A percentile compares a stretch with the other conserved stretches of the same genome.
Conservation (phyloP, 2,113 vertebrate genomes). For the Trogon surrucura region DNA sequence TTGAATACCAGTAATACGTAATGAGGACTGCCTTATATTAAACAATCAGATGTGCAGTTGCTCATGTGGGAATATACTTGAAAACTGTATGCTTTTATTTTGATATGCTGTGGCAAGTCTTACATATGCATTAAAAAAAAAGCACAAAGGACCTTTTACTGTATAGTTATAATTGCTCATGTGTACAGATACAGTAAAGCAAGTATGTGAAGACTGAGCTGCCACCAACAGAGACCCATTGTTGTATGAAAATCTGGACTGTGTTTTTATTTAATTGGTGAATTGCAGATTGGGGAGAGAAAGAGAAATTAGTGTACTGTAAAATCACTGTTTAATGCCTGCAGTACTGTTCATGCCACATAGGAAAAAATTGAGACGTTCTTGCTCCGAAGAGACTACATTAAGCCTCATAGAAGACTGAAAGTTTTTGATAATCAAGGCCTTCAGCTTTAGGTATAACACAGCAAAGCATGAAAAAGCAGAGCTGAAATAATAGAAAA, state of each 20-base stretch:
- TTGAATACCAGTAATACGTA: neutral
- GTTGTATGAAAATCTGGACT: neutral
- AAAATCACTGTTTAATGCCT: neutral
- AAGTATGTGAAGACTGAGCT: neutral
- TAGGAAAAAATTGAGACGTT: neutral
- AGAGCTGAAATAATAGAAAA: neutral
- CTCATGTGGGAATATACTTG: neutral
- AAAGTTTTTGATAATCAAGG: neutral
- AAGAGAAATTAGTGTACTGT: neutral
- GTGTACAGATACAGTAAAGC: neutral
- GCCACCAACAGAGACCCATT: neutral
- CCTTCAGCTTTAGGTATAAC: neutral
- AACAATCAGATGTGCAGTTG: neutral
- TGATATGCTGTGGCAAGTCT: neutral
- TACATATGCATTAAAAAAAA: neutral
- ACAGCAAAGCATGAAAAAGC: neutral
- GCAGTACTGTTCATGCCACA: neutral
- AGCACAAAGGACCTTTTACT: neutral
- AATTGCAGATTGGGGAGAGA: neutral
- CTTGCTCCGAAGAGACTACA: neutral
- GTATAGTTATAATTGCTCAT: neutral
- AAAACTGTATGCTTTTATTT: neutral
- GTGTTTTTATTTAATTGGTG: neutral
- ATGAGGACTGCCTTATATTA: neutral
- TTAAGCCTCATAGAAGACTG: neutral